These are phyloP conservation scores for Diadema setosum DNA, from an alignment of 35 echinoderm and acorn worm species.

Conservation along the genomic window DNA sequence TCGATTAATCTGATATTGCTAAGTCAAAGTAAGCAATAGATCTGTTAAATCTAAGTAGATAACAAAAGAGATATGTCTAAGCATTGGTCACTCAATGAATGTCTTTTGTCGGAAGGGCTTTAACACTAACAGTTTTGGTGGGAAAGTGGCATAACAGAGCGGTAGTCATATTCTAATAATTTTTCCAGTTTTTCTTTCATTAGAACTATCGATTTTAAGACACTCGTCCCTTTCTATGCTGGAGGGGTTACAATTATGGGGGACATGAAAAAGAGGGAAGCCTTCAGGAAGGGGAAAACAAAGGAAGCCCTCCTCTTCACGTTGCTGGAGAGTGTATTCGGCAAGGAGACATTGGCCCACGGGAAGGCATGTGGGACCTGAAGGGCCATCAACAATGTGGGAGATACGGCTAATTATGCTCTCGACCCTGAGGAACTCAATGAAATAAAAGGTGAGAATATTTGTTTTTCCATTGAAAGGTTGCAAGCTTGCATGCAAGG, in stretches of 20 bases:
- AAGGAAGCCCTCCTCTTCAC: not conserved
- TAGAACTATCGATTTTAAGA: not conserved
- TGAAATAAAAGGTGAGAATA: slow-evolving; percentile 30
- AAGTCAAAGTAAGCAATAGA: too few relatives aligned
- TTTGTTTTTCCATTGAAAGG: not conserved
- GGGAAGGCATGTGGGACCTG: not conserved
- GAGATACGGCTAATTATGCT: not conserved
- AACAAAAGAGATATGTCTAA: not conserved
- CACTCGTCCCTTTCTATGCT: not conserved
- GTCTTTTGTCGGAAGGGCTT: not conserved
- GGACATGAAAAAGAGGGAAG: not conserved
- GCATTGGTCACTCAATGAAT: not conserved
- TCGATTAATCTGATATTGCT: too few relatives aligned
- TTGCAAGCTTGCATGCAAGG: too few relatives aligned
- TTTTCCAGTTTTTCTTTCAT: not conserved
- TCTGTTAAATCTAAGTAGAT: too few relatives aligned
- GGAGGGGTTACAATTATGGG: not conserved
- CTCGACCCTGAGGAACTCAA: not conserved
- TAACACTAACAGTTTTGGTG: not conserved
- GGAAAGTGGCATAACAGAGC: not conserved
- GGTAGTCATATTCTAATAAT: not conserved
- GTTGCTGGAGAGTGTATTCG: not conserved
- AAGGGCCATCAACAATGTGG: not conserved
- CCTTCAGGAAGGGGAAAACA: slow-evolving; percentile 15
- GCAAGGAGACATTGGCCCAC: not conserved